Evolutionary conservation across 2,113 vertebrate species (phyloP).

Genomic region (Panthera leo): DNA sequence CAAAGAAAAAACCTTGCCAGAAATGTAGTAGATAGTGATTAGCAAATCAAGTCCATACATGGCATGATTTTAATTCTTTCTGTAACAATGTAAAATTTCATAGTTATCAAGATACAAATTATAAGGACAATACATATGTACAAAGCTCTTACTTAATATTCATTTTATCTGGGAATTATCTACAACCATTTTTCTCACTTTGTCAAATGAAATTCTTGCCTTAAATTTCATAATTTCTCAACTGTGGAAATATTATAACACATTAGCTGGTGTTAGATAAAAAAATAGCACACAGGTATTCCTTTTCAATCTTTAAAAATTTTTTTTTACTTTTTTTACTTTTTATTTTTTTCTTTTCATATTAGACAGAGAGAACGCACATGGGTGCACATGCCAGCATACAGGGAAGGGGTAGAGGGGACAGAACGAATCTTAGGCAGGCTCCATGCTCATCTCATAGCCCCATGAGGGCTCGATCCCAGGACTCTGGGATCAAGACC

Average conservation of each 20-base stretch:
- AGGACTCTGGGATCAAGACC: no score
- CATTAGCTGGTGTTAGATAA: neutral
- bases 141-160: neutral
- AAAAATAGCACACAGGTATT: neutral
- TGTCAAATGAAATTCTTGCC: neutral
- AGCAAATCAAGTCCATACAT: neutral
- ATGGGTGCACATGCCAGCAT: no score
- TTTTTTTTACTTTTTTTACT: no score
- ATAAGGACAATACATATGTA: neutral
- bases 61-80: neutral
- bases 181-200: neutral
- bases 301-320: neutral
- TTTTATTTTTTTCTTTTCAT: no score
- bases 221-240: neutral
- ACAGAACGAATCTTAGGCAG: no score
- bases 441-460: no score
- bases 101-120: neutral
- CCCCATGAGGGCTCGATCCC: no score
- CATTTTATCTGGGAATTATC: neutral
- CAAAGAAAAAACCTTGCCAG: neutral
- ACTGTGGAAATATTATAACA: neutral
- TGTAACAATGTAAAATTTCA: neutral
- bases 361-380: no score
- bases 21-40: neutral
- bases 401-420: no score